Base-by-base conservation (phyloP, 2,888 invertebrate genomes). In the Trimorus sp. region DNA sequence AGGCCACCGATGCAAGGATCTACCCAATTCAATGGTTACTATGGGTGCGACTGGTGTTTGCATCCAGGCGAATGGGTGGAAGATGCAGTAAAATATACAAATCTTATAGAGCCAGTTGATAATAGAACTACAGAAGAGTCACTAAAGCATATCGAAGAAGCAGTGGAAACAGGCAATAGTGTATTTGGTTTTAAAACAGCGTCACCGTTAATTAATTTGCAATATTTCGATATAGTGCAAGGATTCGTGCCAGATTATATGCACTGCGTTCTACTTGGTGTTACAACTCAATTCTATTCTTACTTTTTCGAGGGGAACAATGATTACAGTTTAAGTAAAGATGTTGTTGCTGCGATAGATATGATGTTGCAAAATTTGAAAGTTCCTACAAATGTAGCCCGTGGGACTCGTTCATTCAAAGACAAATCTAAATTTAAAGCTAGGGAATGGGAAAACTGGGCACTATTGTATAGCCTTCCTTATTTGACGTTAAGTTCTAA, bases 181-280 rank as follows among this genome's bases (percentile, higher is more conserved):
- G 8, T 7, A 16, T 12, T 12, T 14, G 58, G 58, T 12, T 59
- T 59, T 37, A 3, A 15, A 26, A 51, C 59, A 7, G 38, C 49
- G 45, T 48, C 49, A 36, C 16, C 7, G 5, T 51, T 59, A 40
- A 12, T 59, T 14, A 75, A 71, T 49, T 53, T 40, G 38, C 45
- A 54, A 0, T 45, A 63, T 63, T 84, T 84, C 49, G 65, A 83
- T 70, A 59, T 83, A 7, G 75, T 84, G n/a, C 4, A 40, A 3
- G 60, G 79, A 16, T 84, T 83, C 59, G 71, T 71, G 0, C 82
- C 81, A 0, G 83, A 84, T 75, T 65, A 54, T 16, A 83, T 84
- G 84, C 84, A 84, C 37, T 62, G 54, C 37, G 15, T 58, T 12
- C n/a, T 26, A 38, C 26, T 79, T 37, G 84, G 84, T 1, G 54